phyloP scores from a whole-genome alignment of 1,140 invertebrate genomes.

The Babylonia areolata region DNA sequence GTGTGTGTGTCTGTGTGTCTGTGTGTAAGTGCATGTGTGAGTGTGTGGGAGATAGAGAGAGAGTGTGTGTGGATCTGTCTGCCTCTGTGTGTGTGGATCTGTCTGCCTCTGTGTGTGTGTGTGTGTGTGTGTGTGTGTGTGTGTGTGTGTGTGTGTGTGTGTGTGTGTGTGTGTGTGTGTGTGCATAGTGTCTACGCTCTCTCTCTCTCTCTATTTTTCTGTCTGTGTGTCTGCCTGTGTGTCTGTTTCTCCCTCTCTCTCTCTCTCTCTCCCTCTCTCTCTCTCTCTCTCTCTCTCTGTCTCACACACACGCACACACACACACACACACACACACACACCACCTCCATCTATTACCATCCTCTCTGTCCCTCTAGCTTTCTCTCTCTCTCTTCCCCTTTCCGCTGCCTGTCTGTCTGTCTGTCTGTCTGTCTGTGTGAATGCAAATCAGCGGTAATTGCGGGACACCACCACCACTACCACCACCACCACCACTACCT shows the following conservation, averaged over 20 bases:
- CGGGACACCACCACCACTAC: not conserved
- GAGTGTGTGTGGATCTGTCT: not conserved
- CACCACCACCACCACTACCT: no score
- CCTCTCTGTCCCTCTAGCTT: no score
- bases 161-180: not conserved
- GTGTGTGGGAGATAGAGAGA: not conserved
- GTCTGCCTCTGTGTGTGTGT: conserved; percentile 5
- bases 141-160: conserved; percentile 6
- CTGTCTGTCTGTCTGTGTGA: no score
- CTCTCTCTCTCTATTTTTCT: not conserved
- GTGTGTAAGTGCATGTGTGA: not conserved
- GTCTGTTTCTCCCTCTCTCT: conserved; percentile 4
- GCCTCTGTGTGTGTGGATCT: no score
- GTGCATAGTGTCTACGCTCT: not conserved
- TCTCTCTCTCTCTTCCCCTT: no score
- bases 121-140: conserved; percentile 11
- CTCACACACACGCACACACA: not conserved
- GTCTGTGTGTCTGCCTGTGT: no score
- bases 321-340: no score
- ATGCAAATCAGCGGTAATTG: not conserved
- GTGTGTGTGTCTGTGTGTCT: conserved; percentile 16
- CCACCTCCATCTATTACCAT: not conserved
- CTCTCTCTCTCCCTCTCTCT: conserved; percentile 6
- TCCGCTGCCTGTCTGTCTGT: no score
- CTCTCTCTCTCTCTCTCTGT: conserved; percentile 1